phyloP scores from a whole-genome alignment of 2,113 vertebrate species.

The Ptilonorhynchus violaceus region DNA sequence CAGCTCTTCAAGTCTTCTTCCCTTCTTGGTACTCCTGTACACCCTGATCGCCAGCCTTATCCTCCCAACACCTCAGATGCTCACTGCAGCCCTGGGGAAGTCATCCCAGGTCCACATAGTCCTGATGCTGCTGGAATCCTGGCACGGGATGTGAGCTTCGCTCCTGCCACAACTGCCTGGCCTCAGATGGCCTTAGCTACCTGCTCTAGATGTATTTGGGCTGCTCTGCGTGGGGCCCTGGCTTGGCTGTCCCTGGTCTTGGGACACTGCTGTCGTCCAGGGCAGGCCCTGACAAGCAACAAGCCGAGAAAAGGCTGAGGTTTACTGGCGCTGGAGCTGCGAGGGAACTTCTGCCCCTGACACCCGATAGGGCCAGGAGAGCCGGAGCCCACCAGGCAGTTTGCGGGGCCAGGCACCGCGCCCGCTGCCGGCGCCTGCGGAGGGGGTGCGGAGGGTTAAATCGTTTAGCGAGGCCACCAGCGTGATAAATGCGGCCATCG shows the following conservation, averaged over 20 bases:
- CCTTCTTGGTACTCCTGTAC: fast-evolving
- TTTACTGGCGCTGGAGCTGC: neutral
- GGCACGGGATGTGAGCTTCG: neutral
- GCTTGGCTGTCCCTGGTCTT: neutral
- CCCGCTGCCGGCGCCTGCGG: neutral
- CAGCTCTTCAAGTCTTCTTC: neutral
- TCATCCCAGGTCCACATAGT: neutral
- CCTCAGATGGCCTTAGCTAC: neutral
- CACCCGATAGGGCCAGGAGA: neutral
- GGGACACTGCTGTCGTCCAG: neutral
- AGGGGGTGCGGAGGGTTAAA: neutral
- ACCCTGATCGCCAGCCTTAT: neutral
- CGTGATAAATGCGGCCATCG: neutral
- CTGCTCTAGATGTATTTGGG: neutral
- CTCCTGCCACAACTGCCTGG: neutral
- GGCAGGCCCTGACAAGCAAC: neutral
- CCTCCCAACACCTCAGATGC: neutral
- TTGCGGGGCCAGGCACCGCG: neutral
- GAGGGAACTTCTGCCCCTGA: neutral
- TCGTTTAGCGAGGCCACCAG: neutral
- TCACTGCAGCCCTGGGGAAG: neutral
- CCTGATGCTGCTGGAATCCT: neutral
- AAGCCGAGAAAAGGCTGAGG: neutral
- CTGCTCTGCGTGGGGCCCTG: too few species aligned
- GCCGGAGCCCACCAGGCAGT: neutral